These are phyloP conservation scores for Dioctria linearis DNA, from an alignment of 2,888 invertebrate genomes.

Conservation along the genomic window DNA sequence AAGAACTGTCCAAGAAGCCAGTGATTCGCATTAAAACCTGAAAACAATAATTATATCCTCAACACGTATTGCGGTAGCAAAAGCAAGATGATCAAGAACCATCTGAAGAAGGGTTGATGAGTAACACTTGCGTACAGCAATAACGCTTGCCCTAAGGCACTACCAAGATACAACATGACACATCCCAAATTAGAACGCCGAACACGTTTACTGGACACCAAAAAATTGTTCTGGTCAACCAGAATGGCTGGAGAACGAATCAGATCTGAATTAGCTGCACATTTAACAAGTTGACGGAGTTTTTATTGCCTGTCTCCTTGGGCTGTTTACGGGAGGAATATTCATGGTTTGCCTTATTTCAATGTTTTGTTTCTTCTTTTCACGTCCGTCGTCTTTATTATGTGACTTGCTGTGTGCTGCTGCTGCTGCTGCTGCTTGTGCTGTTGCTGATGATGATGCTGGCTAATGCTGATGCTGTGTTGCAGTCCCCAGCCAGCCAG, in stretches of 20 bases:
- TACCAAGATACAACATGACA: constrained; percentile 38
- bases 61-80: constrained; percentile 50
- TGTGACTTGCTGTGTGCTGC: constrained; percentile 46
- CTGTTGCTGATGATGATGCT: background rate
- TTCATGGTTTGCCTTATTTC: constrained; percentile 44
- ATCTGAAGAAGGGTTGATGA: constrained; percentile 30
- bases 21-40: constrained; percentile 33
- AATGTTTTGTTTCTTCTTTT: constrained; percentile 41
- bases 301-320: constrained; percentile 50
- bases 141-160: constrained; percentile 7
- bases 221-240: constrained; percentile 49
- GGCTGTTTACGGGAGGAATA: constrained; percentile 53
- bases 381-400: constrained; percentile 40
- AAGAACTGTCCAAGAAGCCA: constrained; percentile 35
- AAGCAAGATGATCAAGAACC: background rate
- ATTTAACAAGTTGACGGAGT: constrained; percentile 52
- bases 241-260: constrained; percentile 48
- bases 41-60: constrained; percentile 48
- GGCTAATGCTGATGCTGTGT: too few relatives aligned
- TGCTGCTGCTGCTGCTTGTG: background rate
- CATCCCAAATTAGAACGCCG: constrained; percentile 50
- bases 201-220: constrained; percentile 52
- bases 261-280: constrained; percentile 46
- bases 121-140: constrained; percentile 43
- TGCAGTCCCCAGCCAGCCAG: background rate